Evolutionary conservation across 2,113 vertebrate genomes (phyloP).

Genomic region (Apteryx mantelli): DNA sequence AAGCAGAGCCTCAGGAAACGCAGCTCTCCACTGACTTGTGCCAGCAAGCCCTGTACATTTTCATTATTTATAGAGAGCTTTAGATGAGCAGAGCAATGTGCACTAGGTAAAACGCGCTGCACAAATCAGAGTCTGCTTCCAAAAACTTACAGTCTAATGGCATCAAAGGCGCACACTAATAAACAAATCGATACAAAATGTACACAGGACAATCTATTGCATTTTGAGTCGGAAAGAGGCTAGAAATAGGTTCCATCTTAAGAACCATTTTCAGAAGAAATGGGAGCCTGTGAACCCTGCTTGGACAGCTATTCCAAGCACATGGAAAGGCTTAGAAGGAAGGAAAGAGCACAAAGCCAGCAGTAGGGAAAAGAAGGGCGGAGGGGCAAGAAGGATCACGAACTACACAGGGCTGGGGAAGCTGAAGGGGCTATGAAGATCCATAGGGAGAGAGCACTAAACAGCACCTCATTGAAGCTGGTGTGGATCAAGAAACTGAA

Average conservation of each 20-base stretch:
- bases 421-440: neutral
- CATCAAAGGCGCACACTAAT: neutral
- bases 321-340: neutral
- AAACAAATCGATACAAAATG: neutral
- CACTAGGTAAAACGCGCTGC: neutral
- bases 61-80: conserved; percentile 43
- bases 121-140: neutral
- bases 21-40: neutral
- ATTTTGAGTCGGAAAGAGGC: neutral
- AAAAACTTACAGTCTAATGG: neutral
- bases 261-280: neutral
- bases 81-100: neutral
- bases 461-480: rapidly evolving
- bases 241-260: neutral
- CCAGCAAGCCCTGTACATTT: conserved; percentile 47
- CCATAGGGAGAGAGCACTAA: rapidly evolving
- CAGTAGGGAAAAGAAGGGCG: neutral
- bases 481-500: neutral
- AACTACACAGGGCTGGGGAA: neutral
- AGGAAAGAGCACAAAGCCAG: neutral
- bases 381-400: neutral
- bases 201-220: neutral
- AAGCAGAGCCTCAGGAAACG: conserved; percentile 39
- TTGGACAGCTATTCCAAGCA: neutral
- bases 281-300: neutral